Percentiles rank a stretch among this genome's conserved stretches.
Evolutionary conservation across 2,888 invertebrate genomes (phyloP).

Genomic region (Loripinus fragilis): DNA sequence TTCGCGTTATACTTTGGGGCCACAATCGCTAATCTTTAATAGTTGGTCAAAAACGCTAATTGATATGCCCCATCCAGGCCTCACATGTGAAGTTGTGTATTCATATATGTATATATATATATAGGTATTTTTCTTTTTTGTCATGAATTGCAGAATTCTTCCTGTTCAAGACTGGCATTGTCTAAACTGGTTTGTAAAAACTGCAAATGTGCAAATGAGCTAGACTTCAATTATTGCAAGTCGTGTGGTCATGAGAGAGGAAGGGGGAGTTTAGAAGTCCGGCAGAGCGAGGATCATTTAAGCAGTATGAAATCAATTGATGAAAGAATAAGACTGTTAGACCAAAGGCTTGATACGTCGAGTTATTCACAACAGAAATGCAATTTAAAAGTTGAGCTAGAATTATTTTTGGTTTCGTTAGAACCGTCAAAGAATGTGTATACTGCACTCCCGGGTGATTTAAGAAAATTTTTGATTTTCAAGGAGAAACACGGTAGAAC

Average conservation of each 20-base stretch:
- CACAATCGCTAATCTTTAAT: too few species aligned
- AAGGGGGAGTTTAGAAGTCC: neutral
- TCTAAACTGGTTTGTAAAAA: neutral
- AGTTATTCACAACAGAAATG: conserved; percentile 19
- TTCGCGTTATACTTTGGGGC: too few species aligned
- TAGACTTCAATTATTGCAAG: conserved; percentile 14
- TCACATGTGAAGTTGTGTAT: too few species aligned
- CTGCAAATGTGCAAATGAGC: conserved; percentile 1
- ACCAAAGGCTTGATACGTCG: neutral
- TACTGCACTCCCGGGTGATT: neutral
- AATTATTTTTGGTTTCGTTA: neutral
- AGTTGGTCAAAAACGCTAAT: too few species aligned
- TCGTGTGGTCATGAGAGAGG: neutral
- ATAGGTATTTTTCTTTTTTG: neutral
- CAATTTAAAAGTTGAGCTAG: conserved; percentile 1
- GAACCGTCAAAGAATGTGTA: neutral
- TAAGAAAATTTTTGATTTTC: neutral
- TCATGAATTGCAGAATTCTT: neutral
- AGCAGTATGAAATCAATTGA: neutral
- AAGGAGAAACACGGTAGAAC: conserved; percentile 10
- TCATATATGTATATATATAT: neutral
- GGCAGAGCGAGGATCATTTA: neutral
- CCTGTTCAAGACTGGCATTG: neutral
- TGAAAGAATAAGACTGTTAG: neutral
- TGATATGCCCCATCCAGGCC: too few species aligned